Conservation (phyloP, 2,888 invertebrate genomes). For the Syritta pipiens region DNA sequence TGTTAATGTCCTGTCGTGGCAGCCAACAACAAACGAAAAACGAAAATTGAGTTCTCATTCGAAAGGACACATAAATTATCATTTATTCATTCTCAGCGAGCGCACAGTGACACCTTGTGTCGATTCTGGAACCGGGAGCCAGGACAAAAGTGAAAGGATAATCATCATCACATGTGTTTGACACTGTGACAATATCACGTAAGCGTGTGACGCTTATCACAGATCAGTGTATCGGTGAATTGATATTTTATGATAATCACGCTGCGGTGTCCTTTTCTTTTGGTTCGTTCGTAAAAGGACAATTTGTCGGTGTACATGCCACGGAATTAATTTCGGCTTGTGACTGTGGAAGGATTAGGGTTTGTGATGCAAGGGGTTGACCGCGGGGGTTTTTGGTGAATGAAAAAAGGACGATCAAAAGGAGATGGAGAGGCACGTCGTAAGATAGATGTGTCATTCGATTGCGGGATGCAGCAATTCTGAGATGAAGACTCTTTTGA, state of each 20-base stretch:
- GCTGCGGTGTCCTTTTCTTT: constrained; percentile 32
- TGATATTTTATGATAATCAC: constrained; percentile 67
- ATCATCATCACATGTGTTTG: constrained; percentile 64
- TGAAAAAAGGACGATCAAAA: too few species aligned
- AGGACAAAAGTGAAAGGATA: constrained; percentile 58
- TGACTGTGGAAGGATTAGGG: constrained; percentile 49
- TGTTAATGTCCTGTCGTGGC: constrained; percentile 54
- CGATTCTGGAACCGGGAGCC: too few species aligned
- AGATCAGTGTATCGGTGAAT: constrained; percentile 58
- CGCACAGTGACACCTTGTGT: constrained; percentile 50
- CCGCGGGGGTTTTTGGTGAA: background rate
- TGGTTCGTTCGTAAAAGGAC: constrained; percentile 1
- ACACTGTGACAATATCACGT: constrained; percentile 67
- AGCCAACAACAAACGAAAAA: constrained; percentile 35
- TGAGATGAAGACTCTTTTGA: too few species aligned
- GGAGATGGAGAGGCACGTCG: background rate
- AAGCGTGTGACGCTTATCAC: constrained; percentile 65
- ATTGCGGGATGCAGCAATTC: too few species aligned
- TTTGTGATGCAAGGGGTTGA: constrained; percentile 21
- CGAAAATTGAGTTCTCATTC: constrained; percentile 59
- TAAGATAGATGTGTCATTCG: too few species aligned
- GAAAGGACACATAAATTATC: constrained; percentile 54
- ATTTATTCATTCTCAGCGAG: constrained; percentile 59
- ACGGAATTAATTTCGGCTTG: constrained; percentile 57
- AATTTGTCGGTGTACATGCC: constrained; percentile 60